Evolutionary conservation across 2,888 invertebrate genomes (phyloP).

Genomic region (Margaritifera margaritifera): DNA sequence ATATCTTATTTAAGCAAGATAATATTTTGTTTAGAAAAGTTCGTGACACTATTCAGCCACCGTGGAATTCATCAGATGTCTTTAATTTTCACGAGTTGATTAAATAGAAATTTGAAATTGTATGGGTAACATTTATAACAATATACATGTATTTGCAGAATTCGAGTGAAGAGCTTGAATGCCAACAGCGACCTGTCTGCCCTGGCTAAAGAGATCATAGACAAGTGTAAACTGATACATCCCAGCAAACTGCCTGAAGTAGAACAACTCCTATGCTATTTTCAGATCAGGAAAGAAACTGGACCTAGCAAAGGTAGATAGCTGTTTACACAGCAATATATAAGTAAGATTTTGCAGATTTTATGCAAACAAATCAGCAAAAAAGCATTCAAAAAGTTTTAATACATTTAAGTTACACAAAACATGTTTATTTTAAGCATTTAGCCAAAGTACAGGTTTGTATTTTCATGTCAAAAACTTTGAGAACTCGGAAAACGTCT

Average conservation of each 20-base stretch:
- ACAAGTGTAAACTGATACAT: constrained; percentile 89
- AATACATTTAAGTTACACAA: neutral
- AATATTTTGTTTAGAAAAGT: too few species aligned
- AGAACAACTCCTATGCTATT: constrained; percentile 89
- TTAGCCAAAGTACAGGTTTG: too few species aligned
- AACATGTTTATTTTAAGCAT: too few species aligned
- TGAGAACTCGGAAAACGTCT: too few species aligned
- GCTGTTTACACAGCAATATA: neutral
- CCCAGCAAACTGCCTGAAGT: constrained; percentile 87
- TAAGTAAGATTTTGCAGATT: neutral
- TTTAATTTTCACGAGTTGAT: too few species aligned
- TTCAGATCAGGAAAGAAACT: constrained; percentile 83
- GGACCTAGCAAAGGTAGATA: constrained; percentile 56
- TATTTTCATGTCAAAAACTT: too few species aligned
- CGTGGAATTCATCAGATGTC: too few species aligned
- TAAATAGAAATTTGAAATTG: too few species aligned
- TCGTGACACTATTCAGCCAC: too few species aligned
- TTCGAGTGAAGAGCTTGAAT: constrained; percentile 84
- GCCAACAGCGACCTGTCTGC: constrained; percentile 85
- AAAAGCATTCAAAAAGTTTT: neutral
- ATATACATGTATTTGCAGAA: constrained; percentile 47
- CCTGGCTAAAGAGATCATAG: constrained; percentile 87
- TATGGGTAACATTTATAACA: too few species aligned
- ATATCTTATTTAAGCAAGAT: too few species aligned
- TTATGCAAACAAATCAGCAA: too few species aligned